Evolutionary conservation across 1,140 invertebrate species (phyloP).

Genomic region (Ruditapes philippinarum): DNA sequence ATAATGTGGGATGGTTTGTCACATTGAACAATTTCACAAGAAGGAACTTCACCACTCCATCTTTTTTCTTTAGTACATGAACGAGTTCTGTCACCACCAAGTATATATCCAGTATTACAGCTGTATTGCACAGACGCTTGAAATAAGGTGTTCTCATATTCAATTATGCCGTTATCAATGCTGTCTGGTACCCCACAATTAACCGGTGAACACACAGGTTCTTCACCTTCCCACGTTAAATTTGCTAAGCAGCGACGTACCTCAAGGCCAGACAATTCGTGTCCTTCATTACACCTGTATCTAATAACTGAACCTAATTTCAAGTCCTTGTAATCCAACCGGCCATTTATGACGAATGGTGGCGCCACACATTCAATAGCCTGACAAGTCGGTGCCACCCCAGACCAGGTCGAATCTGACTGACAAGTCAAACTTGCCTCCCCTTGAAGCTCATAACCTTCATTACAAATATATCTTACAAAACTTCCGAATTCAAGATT

Average conservation of each 20-base stretch:
- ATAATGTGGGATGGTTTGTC: slow-evolving; percentile 72
- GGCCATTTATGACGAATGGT: slow-evolving; percentile 70
- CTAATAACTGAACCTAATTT: slow-evolving; percentile 71
- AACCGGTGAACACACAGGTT: slow-evolving; percentile 69
- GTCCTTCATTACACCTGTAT: slow-evolving; percentile 78
- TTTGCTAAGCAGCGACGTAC: slow-evolving; percentile 82
- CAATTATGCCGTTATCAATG: slow-evolving; percentile 64
- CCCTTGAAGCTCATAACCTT: slow-evolving; percentile 92
- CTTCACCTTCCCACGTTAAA: slow-evolving; percentile 83
- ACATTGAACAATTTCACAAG: slow-evolving; percentile 75
- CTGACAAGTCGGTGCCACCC: slow-evolving; percentile 73
- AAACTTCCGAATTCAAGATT: slow-evolving; percentile 25
- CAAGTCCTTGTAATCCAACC: slow-evolving; percentile 76
- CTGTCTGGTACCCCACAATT: slow-evolving; percentile 69
- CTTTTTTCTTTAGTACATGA: slow-evolving; percentile 80
- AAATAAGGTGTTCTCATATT: slow-evolving; percentile 65
- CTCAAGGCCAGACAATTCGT: slow-evolving; percentile 66
- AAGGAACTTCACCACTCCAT: slow-evolving; percentile 82
- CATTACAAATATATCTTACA: slow-evolving; percentile 68
- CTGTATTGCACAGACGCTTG: slow-evolving; percentile 88
- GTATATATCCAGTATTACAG: slow-evolving; percentile 85
- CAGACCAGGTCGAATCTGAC: slow-evolving; percentile 77
- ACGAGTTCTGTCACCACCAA: slow-evolving; percentile 79
- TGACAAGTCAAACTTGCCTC: slow-evolving; percentile 68
- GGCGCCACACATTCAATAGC: slow-evolving; percentile 73